Base-by-base conservation (phyloP, 2,888 invertebrate species). In the Perdita meconis region DNA sequence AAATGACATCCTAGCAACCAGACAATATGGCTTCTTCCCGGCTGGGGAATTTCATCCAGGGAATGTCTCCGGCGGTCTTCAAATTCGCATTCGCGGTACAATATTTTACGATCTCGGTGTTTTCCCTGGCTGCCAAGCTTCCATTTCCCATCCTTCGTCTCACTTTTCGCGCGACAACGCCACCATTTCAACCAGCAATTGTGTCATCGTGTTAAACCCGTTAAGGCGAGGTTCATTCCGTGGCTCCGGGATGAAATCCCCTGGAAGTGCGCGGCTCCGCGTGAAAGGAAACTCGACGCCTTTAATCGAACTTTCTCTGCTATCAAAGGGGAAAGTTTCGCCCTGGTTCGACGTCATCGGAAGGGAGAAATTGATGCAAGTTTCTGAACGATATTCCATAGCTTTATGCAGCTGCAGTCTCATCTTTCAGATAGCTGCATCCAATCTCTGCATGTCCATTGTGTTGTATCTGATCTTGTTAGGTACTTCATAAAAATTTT, bases 241-340 rank as follows among this genome's bases (percentile, higher is more conserved):
- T 2, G 10, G 12, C 44, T 30, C 36, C 30, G 6, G 26, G 38
- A 13, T 19, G 55, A 24, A 55, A 1, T n/a, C 5, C 16, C n/a
- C 38, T 36, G 24, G 12, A 13, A 36, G 47, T 12, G 6, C 12
- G 16, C 19, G 47, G 2, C 3, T 10, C 2, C 42, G 4, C 1
- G 5, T 5, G 3, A 24, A 30, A 16, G 22, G 69, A 16, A 40
- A 56, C 61, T 56, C 55, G 16, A 34, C 13, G 24, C 61, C 42
- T 50, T 61, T 55, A 56, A 73, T 73, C 73, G 56, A 71, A 73
- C 61, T 73, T 73, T 73, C 61, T 44, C 71, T 8, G 61, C 50
- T 71, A 71, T 73, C 50, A 30, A 22, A 2, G 50, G 26, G 24
- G 26, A 59, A 70, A 47, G 44, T 60, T 40, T 30, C 10, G 16